Percentiles rank a stretch among this genome's conserved stretches.
Conservation (phyloP, 2,113 vertebrate species). For the Aspidoscelis tigris region DNA sequence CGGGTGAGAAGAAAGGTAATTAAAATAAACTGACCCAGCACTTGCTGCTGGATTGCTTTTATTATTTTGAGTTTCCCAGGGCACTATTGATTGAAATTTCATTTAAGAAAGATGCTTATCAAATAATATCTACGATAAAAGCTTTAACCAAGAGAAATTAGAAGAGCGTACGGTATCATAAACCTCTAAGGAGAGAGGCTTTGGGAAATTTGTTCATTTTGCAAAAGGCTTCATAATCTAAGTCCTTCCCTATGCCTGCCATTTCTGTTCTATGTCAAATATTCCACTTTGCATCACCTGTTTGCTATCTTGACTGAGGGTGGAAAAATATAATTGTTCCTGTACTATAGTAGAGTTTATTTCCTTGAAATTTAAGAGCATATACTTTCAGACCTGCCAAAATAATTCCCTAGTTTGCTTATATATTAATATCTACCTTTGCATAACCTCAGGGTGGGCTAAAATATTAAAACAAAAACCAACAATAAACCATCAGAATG, state of each 20-base stretch:
- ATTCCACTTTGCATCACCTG: too few relatives aligned
- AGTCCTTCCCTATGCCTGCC: neutral
- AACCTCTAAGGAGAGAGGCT: neutral
- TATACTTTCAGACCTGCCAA: neutral
- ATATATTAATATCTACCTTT: neutral
- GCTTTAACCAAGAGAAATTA: neutral
- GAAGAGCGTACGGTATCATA: neutral
- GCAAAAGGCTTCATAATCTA: neutral
- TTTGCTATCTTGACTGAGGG: too few relatives aligned
- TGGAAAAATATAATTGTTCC: neutral
- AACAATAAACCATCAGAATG: too few relatives aligned
- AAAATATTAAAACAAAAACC: too few relatives aligned
- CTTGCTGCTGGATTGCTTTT: neutral
- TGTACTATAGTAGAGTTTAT: neutral
- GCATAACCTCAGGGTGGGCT: too few relatives aligned
- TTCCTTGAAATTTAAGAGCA: neutral
- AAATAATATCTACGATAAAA: conserved; percentile 1
- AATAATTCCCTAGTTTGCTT: neutral
- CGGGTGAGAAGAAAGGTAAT: neutral
- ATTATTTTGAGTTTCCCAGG: neutral
- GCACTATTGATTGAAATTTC: neutral
- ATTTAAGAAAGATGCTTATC: neutral
- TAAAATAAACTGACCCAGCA: conserved; percentile 2
- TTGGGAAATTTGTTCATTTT: neutral
- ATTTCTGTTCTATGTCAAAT: neutral